Evolutionary conservation across 2,797 vertebrate species (phyloP).

Genomic region (Myotis planiceps): DNA sequence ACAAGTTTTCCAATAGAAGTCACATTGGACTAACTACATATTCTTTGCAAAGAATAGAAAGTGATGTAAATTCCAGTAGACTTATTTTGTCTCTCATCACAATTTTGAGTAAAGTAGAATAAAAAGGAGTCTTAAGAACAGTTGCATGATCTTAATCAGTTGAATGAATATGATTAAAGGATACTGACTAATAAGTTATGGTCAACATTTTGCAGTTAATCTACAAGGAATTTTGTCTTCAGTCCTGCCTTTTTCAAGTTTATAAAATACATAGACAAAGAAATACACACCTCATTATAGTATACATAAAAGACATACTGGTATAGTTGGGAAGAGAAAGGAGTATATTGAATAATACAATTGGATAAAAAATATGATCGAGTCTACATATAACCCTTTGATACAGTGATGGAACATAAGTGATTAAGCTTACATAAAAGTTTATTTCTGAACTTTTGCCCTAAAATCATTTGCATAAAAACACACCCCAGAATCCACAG

Average conservation of each 20-base stretch:
- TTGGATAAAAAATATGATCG: background rate
- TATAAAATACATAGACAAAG: background rate
- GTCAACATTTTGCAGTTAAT: background rate
- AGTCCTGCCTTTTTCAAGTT: background rate
- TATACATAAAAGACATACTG: background rate
- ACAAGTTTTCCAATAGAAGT: background rate
- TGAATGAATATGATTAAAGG: background rate
- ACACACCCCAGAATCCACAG: background rate
- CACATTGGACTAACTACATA: background rate
- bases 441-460: background rate
- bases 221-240: background rate
- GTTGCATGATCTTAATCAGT: background rate
- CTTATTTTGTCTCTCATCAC: background rate
- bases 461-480: background rate
- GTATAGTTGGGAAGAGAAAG: background rate
- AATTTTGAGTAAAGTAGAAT: background rate
- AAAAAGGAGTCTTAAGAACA: background rate
- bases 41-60: background rate
- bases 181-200: background rate
- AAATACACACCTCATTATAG: background rate
- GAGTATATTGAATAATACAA: background rate
- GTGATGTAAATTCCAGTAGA: background rate
- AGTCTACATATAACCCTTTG: background rate
- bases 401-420: background rate
- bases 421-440: background rate